Base-by-base conservation (phyloP, 2,888 invertebrate species). In the Erebia epiphron region DNA sequence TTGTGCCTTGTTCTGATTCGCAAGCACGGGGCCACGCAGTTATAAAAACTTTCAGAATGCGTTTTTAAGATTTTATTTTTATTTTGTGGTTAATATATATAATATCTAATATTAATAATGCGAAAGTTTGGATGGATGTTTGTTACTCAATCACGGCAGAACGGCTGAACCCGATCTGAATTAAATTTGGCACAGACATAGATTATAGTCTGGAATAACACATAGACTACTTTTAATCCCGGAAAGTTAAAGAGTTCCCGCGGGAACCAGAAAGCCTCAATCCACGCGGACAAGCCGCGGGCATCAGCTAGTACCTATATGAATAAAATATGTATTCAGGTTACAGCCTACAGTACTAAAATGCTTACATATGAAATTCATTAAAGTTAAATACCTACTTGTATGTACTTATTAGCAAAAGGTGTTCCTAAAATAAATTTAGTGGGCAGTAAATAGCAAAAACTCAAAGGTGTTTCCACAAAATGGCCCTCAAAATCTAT, bases 401-500 rank as follows among this genome's bases (percentile, higher is more conserved):
- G 35, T 35, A 35, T 35, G 26, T 26, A 26, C 26, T 26, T 52
- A 54, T 54, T 18, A 18, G 54, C 18, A 18, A 54, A 54, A 54
- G 54, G 54, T 54, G 54, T 18, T 54, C 54, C 54, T 18, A 18
- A 52, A n/a, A 52, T n/a, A 50, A 11, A 56, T 21, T 13, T 26
- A 13, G 26, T 18, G 21, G 10, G 21, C 43, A 56, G 56, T 56
- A 18, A 11, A 56, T 56, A 18, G 52, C 60, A 67, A 64, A 62
- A 54, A 35, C 58, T 77, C 75, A 80, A 82, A 82, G 79, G 79
- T 81, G 78, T 78, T 84, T 82, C 78, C 79, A 80, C 79, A 77
- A 79, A 76, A 76, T 71, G 79, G 80, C 81, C 80, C 85, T 87
- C 82, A 80, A 84, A 79, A 83, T 78, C 80, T 79, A 82, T 81